Conservation (phyloP, 1,140 invertebrate species). For the Anthonomus grandis region DNA sequence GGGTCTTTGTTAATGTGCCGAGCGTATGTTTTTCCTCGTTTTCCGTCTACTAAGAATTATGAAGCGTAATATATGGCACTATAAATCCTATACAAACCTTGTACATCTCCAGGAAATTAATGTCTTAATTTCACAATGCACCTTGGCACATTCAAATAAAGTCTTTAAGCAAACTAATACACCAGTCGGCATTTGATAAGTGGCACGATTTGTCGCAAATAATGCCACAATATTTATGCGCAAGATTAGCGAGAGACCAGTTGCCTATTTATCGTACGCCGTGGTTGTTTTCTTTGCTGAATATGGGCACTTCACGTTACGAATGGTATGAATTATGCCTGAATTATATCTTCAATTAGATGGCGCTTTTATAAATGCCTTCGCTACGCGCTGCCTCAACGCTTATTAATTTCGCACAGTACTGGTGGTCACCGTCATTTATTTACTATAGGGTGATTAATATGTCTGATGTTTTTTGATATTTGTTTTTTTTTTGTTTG, state of each 20-base stretch:
- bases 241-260: slow-evolving; percentile 12
- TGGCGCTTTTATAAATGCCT: slow-evolving; percentile 19
- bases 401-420: too few species aligned
- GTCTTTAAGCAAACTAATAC: slow-evolving; percentile 15
- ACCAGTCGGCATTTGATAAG: slow-evolving; percentile 15
- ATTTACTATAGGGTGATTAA: too few species aligned
- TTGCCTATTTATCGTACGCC: slow-evolving; percentile 20
- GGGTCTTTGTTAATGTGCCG: too few species aligned
- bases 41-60: too few species aligned
- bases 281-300: slow-evolving; percentile 21
- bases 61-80: too few species aligned
- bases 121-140: slow-evolving; percentile 6
- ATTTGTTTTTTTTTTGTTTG: too few species aligned
- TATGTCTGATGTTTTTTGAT: too few species aligned
- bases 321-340: slow-evolving; percentile 24
- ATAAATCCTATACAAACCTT: too few species aligned
- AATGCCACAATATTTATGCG: slow-evolving; percentile 22
- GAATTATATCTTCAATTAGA: slow-evolving; percentile 28
- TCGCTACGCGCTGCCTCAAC: slow-evolving; percentile 23
- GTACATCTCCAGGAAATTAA: slow-evolving; percentile 3
- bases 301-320: slow-evolving; percentile 16
- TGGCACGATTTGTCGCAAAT: slow-evolving; percentile 23
- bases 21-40: too few species aligned
- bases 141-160: slow-evolving; percentile 9
- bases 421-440: too few species aligned